Conservation (phyloP, 2,888 invertebrate species). For the Platynereis dumerilii region DNA sequence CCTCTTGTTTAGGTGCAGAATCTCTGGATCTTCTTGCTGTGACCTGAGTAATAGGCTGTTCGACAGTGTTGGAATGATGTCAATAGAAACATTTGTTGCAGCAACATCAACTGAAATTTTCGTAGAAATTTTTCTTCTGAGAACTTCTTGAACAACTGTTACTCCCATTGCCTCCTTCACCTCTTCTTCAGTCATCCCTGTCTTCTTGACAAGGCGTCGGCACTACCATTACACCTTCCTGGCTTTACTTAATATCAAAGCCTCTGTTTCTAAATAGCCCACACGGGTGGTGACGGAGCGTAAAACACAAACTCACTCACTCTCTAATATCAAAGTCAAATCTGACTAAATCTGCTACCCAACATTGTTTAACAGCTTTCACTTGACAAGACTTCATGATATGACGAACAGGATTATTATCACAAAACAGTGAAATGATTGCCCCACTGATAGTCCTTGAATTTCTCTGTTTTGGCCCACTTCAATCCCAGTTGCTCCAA, state of each 20-base stretch:
- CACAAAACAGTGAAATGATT: slow-evolving; percentile 7
- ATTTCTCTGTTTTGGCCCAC: slow-evolving; percentile 34
- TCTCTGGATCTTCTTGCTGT: no score
- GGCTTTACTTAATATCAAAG: slow-evolving; percentile 5
- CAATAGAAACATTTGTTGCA: no score
- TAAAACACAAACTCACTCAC: no score
- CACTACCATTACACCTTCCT: background rate
- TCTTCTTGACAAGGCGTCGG: background rate
- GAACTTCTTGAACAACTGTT: background rate
- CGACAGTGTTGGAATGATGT: no score
- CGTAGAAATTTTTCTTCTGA: background rate
- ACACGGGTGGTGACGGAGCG: no score
- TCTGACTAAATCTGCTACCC: background rate
- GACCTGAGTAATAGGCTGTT: no score
- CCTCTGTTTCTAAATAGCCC: no score
- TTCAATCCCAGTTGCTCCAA: slow-evolving; percentile 37
- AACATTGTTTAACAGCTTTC: background rate
- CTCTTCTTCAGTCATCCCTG: background rate
- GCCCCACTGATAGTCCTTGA: slow-evolving; percentile 20
- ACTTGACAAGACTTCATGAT: slow-evolving; percentile 9
- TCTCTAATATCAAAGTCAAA: no score
- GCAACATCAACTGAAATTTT: no score
- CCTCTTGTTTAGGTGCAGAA: no score
- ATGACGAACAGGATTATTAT: slow-evolving; percentile 11
- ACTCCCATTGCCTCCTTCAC: background rate